Evolutionary conservation across 2,113 vertebrate species (phyloP).

Genomic region (Varanus salvator): DNA sequence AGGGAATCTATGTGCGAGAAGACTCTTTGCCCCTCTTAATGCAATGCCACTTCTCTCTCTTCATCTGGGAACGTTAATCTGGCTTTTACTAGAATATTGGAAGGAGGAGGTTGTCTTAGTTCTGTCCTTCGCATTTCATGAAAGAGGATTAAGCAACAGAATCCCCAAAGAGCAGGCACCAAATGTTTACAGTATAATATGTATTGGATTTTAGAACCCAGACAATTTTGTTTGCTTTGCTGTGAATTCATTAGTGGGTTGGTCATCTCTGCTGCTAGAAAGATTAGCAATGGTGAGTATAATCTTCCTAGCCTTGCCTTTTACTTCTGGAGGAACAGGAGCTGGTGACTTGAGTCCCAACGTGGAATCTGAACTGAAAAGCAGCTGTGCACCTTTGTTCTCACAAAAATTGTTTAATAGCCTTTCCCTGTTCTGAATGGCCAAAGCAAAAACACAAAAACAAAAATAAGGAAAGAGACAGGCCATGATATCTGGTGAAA

Average conservation of each 20-base stretch:
- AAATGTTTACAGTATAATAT: slow-evolving; percentile 49
- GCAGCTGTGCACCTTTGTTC: slow-evolving; percentile 62
- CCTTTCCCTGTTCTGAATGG: slow-evolving; percentile 46
- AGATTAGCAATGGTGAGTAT: slow-evolving; percentile 35
- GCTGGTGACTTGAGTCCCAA: slow-evolving; percentile 52
- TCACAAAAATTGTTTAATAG: slow-evolving; percentile 51
- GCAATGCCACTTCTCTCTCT: background rate
- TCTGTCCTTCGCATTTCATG: slow-evolving; percentile 47
- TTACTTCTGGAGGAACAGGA: slow-evolving; percentile 39
- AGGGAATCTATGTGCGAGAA: background rate
- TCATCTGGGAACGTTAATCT: slow-evolving; percentile 14
- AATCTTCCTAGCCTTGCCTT: slow-evolving; percentile 55
- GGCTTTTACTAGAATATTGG: slow-evolving; percentile 21
- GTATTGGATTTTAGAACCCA: slow-evolving; percentile 48
- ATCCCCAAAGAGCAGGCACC: slow-evolving; percentile 52
- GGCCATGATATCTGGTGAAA: background rate
- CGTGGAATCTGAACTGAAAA: slow-evolving; percentile 66
- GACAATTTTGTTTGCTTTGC: slow-evolving; percentile 51
- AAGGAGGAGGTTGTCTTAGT: slow-evolving; percentile 36
- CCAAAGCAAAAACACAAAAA: no score
- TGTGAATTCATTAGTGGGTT: slow-evolving; percentile 26
- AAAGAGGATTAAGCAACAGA: slow-evolving; percentile 47
- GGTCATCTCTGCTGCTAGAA: slow-evolving; percentile 45
- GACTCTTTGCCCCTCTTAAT: background rate
- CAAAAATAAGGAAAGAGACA: no score